A percentile compares a stretch with the other conserved stretches of the same genome.
Conservation (phyloP, 2,113 vertebrate species). For the Steatornis caripensis region DNA sequence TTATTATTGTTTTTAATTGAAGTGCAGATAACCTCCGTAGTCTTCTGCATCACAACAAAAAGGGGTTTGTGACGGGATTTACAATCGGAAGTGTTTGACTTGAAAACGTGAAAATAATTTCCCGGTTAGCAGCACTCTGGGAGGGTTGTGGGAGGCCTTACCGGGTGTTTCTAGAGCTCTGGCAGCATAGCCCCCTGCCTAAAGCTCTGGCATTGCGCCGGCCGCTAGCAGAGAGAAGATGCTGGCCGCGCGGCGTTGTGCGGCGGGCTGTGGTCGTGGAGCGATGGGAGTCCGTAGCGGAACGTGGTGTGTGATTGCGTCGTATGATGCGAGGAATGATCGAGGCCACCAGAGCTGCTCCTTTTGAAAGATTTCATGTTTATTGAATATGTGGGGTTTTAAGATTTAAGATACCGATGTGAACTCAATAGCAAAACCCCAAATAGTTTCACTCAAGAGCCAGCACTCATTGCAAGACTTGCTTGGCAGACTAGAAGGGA, state of each 20-base stretch:
- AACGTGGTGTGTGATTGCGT: accelerated
- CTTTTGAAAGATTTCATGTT: neutral
- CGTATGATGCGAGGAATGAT: accelerated
- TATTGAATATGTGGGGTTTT: too few species aligned
- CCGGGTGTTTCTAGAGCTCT: neutral
- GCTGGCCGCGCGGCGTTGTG: accelerated
- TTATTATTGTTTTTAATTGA: neutral
- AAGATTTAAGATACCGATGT: too few species aligned
- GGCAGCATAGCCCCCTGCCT: too few species aligned
- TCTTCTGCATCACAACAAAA: neutral
- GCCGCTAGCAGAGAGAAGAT: neutral
- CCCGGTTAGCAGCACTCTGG: neutral
- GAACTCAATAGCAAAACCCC: neutral
- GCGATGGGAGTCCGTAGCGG: neutral
- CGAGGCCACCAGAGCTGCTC: neutral
- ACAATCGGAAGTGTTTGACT: neutral
- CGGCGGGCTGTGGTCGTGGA: neutral
- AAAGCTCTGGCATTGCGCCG: neutral
- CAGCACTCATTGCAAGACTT: too few species aligned
- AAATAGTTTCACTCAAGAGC: neutral
- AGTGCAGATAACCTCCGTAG: neutral
- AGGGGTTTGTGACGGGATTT: neutral
- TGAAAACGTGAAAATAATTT: neutral
- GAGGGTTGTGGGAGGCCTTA: neutral
- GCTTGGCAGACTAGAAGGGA: neutral